Evolutionary conservation across 1,140 invertebrate genomes (phyloP).

Genomic region (Camponotus pennsylvanicus): DNA sequence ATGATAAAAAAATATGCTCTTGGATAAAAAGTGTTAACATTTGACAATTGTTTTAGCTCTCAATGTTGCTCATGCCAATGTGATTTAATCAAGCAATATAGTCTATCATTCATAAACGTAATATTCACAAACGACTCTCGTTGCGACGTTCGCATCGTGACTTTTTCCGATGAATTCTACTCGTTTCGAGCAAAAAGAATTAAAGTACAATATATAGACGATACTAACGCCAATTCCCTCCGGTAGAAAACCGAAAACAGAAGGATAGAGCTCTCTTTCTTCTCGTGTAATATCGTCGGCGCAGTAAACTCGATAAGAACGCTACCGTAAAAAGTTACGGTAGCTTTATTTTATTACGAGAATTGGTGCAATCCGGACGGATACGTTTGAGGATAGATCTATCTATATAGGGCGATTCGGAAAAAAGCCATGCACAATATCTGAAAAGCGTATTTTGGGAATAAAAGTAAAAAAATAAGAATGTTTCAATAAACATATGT

Average conservation of each 20-base stretch:
- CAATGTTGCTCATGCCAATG: not conserved
- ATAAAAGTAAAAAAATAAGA: slow-evolving; percentile 32
- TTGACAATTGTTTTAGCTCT: not conserved
- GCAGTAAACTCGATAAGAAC: slow-evolving; percentile 53
- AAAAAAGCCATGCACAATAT: slow-evolving; percentile 4
- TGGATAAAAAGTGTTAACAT: not conserved
- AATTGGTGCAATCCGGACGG: slow-evolving; percentile 33
- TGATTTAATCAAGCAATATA: slow-evolving; percentile 8
- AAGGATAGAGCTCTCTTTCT: slow-evolving; percentile 11
- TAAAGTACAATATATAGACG: slow-evolving; percentile 13
- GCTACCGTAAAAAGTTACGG: slow-evolving; percentile 46
- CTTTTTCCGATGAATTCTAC: not conserved
- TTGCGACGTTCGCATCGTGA: not conserved
- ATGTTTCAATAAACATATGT: slow-evolving; percentile 8
- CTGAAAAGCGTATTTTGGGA: slow-evolving; percentile 2
- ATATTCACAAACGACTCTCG: not conserved
- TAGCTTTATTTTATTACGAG: slow-evolving; percentile 67
- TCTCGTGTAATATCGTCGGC: slow-evolving; percentile 16
- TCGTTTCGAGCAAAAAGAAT: slow-evolving; percentile 6
- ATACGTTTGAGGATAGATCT: slow-evolving; percentile 17
- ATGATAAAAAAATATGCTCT: not conserved
- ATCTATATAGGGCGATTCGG: slow-evolving; percentile 41
- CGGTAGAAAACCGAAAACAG: slow-evolving; percentile 43
- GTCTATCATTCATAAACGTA: not conserved
- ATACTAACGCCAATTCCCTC: slow-evolving; percentile 1